These are phyloP conservation scores for Tetramorium alpestre DNA, from an alignment of 1,140 invertebrate genomes.

Conservation along the genomic window DNA sequence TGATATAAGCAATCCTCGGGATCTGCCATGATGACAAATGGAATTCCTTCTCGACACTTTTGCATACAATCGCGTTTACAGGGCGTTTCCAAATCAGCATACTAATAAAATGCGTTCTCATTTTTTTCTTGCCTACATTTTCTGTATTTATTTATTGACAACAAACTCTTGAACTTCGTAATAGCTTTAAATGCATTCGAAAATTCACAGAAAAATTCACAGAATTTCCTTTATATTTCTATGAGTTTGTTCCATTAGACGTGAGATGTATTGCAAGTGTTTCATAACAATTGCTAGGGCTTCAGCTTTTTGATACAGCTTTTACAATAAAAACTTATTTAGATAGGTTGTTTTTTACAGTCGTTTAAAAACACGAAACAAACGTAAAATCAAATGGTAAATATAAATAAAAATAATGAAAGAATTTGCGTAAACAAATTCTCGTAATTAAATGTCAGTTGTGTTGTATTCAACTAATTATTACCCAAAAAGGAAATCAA, in stretches of 20 bases:
- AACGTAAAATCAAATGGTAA: too few relatives aligned
- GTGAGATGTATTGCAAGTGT: neutral
- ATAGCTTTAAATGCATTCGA: neutral
- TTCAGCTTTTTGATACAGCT: neutral
- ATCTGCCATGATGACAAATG: conserved; percentile 1
- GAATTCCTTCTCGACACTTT: neutral
- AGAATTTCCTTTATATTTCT: neutral
- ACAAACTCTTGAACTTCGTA: neutral
- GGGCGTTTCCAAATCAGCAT: neutral
- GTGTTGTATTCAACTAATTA: too few relatives aligned
- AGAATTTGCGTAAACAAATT: too few relatives aligned
- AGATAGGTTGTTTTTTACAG: neutral
- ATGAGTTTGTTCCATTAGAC: neutral
- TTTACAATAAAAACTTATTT: neutral
- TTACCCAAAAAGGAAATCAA: neutral
- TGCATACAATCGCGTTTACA: neutral
- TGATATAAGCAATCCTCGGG: neutral
- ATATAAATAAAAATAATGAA: too few relatives aligned
- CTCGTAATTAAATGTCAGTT: too few relatives aligned
- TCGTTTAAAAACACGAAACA: neutral
- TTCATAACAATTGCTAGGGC: conserved; percentile 5
- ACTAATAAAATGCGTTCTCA: neutral
- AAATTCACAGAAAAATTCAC: neutral
- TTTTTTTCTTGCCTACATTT: neutral
- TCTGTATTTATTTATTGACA: neutral